These are phyloP conservation scores for Drosophila auraria DNA, from an alignment of 1,140 invertebrate species.

Conservation along the genomic window DNA sequence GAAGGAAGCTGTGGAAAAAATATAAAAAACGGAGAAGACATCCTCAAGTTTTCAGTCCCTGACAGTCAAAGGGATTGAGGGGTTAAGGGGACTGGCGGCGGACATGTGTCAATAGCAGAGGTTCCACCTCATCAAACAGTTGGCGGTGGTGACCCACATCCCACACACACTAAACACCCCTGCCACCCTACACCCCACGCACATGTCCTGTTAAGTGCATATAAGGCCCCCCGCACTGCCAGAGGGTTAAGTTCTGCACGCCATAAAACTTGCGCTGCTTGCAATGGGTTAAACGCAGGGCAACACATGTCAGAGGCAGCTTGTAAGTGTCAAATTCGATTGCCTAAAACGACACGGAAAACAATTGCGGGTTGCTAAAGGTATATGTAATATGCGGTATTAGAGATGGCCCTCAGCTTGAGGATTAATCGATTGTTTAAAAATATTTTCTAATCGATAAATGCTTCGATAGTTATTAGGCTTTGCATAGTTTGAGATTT, in stretches of 20 bases:
- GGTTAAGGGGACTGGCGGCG: background rate
- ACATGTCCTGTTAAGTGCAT: conserved; percentile 43
- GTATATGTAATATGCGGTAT: background rate
- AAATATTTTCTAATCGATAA: too few species aligned
- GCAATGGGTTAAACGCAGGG: conserved; percentile 38
- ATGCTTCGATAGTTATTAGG: too few species aligned
- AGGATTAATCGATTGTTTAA: background rate
- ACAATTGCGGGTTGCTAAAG: background rate
- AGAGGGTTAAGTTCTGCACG: conserved; percentile 13
- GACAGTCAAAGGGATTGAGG: conserved; percentile 8
- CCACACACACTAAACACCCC: conserved; percentile 2
- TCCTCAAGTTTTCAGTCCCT: conserved; percentile 34
- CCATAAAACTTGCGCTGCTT: conserved; percentile 29
- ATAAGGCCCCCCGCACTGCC: conserved; percentile 44
- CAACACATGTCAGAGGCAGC: conserved; percentile 59
- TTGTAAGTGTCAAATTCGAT: conserved; percentile 66
- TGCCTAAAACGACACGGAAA: conserved; percentile 19
- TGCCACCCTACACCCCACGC: conserved; percentile 8
- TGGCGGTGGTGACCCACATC: conserved; percentile 54
- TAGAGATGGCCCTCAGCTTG: background rate
- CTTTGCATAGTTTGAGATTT: too few species aligned
- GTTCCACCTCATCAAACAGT: conserved; percentile 57
- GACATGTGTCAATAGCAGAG: conserved; percentile 49
- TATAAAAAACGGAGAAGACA: background rate
- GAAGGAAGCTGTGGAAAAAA: background rate